Evolutionary conservation across 2,888 invertebrate species (phyloP).

Genomic region (Hyposoter didymator): DNA sequence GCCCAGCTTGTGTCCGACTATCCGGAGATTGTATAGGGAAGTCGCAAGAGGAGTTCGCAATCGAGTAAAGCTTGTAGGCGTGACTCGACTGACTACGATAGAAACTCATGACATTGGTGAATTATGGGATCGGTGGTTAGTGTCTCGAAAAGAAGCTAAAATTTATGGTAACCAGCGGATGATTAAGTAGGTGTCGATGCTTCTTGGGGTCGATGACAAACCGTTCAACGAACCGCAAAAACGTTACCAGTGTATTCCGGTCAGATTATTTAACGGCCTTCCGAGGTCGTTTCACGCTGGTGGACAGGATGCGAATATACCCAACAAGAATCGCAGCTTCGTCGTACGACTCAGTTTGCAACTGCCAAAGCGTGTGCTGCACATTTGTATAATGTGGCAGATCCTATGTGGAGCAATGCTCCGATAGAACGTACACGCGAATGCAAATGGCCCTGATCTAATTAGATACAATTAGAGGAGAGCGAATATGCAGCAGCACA

Average conservation of each 20-base stretch:
- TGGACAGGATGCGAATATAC: slow-evolving; percentile 10
- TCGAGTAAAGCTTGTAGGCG: slow-evolving; percentile 32
- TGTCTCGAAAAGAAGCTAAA: not conserved
- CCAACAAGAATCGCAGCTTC: not conserved
- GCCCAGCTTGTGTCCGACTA: not conserved
- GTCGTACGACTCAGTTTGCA: slow-evolving; percentile 37
- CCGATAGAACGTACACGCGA: slow-evolving; percentile 15
- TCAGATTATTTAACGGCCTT: not conserved
- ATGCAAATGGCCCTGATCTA: slow-evolving; percentile 57
- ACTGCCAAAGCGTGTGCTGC: slow-evolving; percentile 52
- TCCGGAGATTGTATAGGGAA: not conserved
- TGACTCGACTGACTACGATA: slow-evolving; percentile 7
- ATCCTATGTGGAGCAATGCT: slow-evolving; percentile 4
- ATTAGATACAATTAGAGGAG: slow-evolving; percentile 63
- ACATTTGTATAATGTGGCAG: slow-evolving; percentile 29
- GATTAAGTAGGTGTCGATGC: not conserved
- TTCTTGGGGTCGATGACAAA: not conserved
- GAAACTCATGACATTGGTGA: not conserved
- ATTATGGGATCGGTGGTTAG: not conserved
- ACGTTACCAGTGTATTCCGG: not conserved
- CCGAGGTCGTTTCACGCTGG: not conserved
- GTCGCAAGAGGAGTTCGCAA: not conserved
- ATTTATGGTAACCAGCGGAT: not conserved
- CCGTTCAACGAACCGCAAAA: not conserved
- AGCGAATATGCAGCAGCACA: slow-evolving; percentile 17